These are phyloP conservation scores for Bathynomus jamesi DNA, from an alignment of 1,140 invertebrate species.

Conservation along the genomic window DNA sequence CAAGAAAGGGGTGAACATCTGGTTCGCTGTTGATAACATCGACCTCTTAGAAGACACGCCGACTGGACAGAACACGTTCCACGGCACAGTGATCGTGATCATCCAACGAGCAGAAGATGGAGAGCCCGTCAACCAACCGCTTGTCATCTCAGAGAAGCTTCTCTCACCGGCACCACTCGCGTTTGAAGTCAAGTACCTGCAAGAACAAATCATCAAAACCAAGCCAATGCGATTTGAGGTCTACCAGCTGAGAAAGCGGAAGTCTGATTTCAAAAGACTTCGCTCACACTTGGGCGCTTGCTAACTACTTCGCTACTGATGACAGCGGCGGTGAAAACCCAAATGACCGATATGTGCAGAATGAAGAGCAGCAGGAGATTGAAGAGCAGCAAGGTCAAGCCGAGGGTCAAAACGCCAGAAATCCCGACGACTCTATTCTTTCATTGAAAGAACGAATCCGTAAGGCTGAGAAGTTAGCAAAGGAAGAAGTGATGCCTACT, in stretches of 20 bases:
- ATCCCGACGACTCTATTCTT: not conserved
- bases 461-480: not conserved
- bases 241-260: not conserved
- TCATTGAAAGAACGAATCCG: not conserved
- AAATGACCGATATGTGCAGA: not conserved
- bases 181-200: not conserved
- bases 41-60: slow-evolving; percentile 7
- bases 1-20: slow-evolving; percentile 4
- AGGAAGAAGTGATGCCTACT: slow-evolving; percentile 6
- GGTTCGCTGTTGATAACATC: slow-evolving; percentile 6
- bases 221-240: not conserved
- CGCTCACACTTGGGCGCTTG: not conserved
- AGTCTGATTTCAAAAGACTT: not conserved
- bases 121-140: not conserved
- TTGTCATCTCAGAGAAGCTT: slow-evolving; percentile 5
- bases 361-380: not conserved
- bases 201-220: not conserved
- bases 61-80: not conserved
- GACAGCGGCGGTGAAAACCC: not conserved
- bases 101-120: not conserved
- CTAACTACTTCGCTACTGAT: not conserved
- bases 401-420: not conserved
- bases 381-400: not conserved
- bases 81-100: not conserved
- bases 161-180: not conserved